Evolutionary conservation across 2,797 vertebrate species (phyloP), one percentile per base, ranked within the genome.

Genomic region (Pseudochromis fuscus): DNA sequence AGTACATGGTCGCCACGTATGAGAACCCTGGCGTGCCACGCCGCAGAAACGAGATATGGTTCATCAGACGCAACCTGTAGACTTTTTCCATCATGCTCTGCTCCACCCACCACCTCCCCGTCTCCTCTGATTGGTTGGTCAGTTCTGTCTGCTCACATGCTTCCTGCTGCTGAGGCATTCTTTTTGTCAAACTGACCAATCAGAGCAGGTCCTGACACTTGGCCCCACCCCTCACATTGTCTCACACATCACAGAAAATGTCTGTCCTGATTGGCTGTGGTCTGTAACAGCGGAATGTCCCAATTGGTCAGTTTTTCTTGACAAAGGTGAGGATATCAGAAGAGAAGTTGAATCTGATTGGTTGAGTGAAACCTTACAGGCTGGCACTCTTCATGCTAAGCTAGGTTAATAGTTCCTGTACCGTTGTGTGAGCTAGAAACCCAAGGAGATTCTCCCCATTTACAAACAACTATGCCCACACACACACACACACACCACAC

Each of bases 21-120:
- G 91, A 96, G 77, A 96, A 96, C 31, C 96, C 95, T 0, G 90
- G 93, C 0, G 21, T 95, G 0, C 85, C 94, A 0, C 88, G 60
- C 7, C 94, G 93, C 64, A 87, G 94, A 57, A 96, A 96, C 0
- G 95, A 96, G 93, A 94, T 96, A 90, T 96, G 96, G 96, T 95
- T 96, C 82, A 87, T 96, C 72, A 62, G 83, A 15, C 88, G 48
- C 13, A 52, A 82, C 12, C 28, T 44, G 42, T 93, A 89, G 67
- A 56, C 10, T 7, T 23, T 10, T 18, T 58, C 37, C 37, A 53
- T 11, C 10, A 51, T 31, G 13, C 53, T 33, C 19, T 7, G 30
- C 64, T 49, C 16, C 45, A 2, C 4, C 15, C n/a, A n/a, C n/a
- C n/a, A n/a, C n/a, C n/a, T n/a, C n/a, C 2, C 30, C 12, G 4